Conservation (phyloP, 2,888 invertebrate species). For the Laothoe populi region DNA sequence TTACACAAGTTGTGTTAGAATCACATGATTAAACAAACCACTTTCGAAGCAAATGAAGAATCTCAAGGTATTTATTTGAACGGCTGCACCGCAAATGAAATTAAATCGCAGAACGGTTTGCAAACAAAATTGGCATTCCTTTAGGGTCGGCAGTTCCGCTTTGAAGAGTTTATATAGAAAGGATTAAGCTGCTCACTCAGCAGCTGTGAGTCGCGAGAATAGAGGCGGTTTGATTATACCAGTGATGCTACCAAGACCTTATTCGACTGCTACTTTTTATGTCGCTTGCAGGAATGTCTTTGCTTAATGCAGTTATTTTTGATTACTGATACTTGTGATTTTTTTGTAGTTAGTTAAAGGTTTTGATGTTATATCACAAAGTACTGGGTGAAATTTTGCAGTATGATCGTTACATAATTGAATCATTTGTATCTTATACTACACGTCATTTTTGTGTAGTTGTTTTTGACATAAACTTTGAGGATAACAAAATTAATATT, state of each 20-base stretch:
- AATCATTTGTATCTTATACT: too few relatives aligned
- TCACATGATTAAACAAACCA: slow-evolving; percentile 28
- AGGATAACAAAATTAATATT: too few relatives aligned
- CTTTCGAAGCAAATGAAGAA: slow-evolving; percentile 37
- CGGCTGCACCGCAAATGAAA: slow-evolving; percentile 44
- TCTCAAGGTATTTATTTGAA: slow-evolving; percentile 31
- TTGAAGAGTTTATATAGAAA: slow-evolving; percentile 52
- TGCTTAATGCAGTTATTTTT: neutral
- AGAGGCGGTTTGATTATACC: slow-evolving; percentile 44
- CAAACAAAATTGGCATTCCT: slow-evolving; percentile 61
- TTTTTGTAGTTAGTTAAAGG: neutral
- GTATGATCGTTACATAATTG: too few relatives aligned
- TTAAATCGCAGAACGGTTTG: slow-evolving; percentile 47
- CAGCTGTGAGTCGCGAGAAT: slow-evolving; percentile 39
- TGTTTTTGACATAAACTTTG: too few relatives aligned
- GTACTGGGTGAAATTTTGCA: too few relatives aligned
- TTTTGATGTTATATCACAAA: neutral
- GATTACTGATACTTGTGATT: slow-evolving; percentile 10
- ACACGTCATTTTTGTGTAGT: too few relatives aligned
- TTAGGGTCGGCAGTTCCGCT: slow-evolving; percentile 47
- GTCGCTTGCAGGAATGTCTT: slow-evolving; percentile 4
- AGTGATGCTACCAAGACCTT: too few relatives aligned
- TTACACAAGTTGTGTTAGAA: neutral
- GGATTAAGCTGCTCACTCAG: slow-evolving; percentile 46
- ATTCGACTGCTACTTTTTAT: slow-evolving; percentile 5